Base-by-base conservation (phyloP, 2,113 vertebrate genomes). In the Spermophilus dauricus region DNA sequence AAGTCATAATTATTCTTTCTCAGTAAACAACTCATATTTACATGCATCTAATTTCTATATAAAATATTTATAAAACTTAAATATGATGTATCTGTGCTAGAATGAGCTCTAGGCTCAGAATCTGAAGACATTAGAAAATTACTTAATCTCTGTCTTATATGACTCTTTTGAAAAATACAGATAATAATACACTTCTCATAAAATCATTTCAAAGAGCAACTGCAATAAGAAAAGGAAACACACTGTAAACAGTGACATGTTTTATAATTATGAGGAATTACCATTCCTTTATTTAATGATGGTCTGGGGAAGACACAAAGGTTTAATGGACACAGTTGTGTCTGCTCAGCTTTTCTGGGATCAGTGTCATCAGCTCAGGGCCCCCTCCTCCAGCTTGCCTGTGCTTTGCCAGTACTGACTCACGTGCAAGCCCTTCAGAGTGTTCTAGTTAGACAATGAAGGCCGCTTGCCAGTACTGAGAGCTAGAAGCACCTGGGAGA, bases 11-110 rank as follows among this genome's bases (percentile, higher is more conserved):
- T 37, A 80, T 51, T 42, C 24, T 84, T 80, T 76, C 30, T 94
- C 18, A 42, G 90, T 80, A 76, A 90, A 86, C 32, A 86, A 65
- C 61, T 65, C 37, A 10, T 58, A 97, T 69, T 70, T 84, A 12
- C 37, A 9, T 16, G 67, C 11, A 77, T 56, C 85, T 12, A 2
- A 12, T 78, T 69, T 72, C n/a, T 83, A 32, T 39, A 53, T 70
- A 53, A 91, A 96, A 48, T 81, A 70, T 70, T 77, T 80, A 65
- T 34, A 24, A 91, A 94, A 91, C 8, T 69, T 65, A 48, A 63
- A 84, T 39, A 61, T 28, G 22, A 48, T 20, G 2, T 48, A 61
- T 32, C 20, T 65, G 39, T 56, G 18, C 18, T 48, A 24, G 56
- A 92, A 87, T 42, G 51, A 75, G 13, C 12, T 58, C 42, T 30